These are phyloP conservation scores for Caretta caretta DNA, from an alignment of 2,113 vertebrate species.

Conservation along the genomic window DNA sequence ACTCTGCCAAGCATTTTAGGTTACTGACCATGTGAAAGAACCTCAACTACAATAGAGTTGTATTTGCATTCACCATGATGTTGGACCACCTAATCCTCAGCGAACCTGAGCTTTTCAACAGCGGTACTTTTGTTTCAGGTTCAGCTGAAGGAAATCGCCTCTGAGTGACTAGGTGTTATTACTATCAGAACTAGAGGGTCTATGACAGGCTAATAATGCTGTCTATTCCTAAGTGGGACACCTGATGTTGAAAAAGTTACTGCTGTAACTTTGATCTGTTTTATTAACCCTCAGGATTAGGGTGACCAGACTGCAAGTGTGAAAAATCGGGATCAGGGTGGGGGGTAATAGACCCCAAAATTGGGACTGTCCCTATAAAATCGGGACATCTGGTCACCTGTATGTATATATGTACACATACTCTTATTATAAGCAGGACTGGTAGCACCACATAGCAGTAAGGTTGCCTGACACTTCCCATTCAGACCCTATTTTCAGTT, in stretches of 20 bases:
- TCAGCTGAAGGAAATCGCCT: neutral
- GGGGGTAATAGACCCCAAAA: too few relatives aligned
- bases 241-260: neutral
- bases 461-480: rapidly evolving
- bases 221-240: neutral
- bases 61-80: neutral
- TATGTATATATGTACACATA: neutral
- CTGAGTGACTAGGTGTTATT: neutral
- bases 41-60: neutral
- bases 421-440: neutral
- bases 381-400: too few relatives aligned
- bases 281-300: neutral
- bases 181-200: neutral
- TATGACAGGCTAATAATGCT: neutral
- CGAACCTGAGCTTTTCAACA: neutral
- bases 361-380: too few relatives aligned
- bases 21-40: neutral
- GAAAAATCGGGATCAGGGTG: too few relatives aligned
- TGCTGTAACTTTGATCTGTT: neutral
- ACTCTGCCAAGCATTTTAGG: neutral
- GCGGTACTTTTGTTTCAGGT: neutral
- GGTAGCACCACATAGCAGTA: constrained; percentile 45
- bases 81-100: neutral
- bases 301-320: too few relatives aligned
- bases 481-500: neutral